Percentiles rank a stretch among this genome's conserved stretches.
Conservation (phyloP, 2,797 vertebrate species). For the Psittacula derbiana region DNA sequence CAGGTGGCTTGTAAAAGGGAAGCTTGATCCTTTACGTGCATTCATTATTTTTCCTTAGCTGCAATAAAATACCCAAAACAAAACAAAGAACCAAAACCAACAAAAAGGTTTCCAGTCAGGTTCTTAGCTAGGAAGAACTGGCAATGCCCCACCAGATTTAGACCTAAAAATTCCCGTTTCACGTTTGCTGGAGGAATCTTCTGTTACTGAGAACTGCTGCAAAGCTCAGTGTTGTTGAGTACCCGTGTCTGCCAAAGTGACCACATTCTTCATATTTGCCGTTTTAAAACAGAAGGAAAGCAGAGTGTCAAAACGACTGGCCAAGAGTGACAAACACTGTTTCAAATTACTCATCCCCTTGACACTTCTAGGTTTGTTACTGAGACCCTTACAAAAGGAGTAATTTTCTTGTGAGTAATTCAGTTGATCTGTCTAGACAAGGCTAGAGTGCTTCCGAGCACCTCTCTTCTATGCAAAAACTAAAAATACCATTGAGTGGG, state of each 20-base stretch:
- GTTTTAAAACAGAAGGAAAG: background rate
- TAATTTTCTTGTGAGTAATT: constrained; percentile 25
- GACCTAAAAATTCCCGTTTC: background rate
- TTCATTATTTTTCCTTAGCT: background rate
- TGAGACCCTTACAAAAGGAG: background rate
- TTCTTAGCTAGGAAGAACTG: background rate
- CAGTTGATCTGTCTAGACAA: constrained; percentile 32
- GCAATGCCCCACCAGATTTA: background rate
- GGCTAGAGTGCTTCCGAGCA: background rate
- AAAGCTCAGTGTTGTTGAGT: background rate
- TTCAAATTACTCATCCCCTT: background rate
- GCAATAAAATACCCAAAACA: background rate
- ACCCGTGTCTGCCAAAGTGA: background rate
- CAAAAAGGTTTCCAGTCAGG: background rate
- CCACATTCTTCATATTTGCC: background rate
- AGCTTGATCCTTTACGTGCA: background rate
- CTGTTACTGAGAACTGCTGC: background rate
- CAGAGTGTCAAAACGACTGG: background rate
- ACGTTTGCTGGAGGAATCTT: background rate
- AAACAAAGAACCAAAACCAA: background rate
- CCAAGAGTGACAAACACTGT: background rate
- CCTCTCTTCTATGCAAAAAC: background rate
- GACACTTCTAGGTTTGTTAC: background rate
- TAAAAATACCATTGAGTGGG: background rate
- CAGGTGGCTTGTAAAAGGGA: background rate